Percentiles rank a stretch among this genome's conserved stretches.
phyloP scores from a whole-genome alignment of 2,797 vertebrate species.

The Xenopus petersii region DNA sequence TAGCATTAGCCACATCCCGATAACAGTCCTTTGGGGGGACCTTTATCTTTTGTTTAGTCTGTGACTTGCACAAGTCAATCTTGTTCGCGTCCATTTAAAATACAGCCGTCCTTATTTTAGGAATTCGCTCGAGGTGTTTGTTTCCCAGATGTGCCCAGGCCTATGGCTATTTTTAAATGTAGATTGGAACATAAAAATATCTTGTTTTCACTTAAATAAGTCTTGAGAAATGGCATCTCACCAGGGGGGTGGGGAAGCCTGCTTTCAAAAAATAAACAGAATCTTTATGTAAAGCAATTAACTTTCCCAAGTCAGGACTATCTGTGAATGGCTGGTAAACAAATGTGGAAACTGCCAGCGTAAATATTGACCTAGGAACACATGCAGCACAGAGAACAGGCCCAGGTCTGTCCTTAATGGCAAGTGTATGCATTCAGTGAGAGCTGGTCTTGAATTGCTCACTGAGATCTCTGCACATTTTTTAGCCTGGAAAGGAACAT shows the following conservation, averaged over 20 bases:
- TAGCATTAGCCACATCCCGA: background rate
- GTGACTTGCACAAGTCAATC: slow-evolving; percentile 11
- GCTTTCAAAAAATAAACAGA: slow-evolving; percentile 58
- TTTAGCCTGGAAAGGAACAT: slow-evolving; percentile 20
- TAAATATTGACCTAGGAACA: slow-evolving; percentile 71
- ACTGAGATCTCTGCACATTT: slow-evolving; percentile 31
- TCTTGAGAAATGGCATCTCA: slow-evolving; percentile 54
- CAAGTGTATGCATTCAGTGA: slow-evolving; percentile 1
- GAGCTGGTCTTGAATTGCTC: slow-evolving; percentile 47
- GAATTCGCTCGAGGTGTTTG: slow-evolving; percentile 18
- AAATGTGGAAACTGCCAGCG: slow-evolving; percentile 63
- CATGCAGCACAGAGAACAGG: slow-evolving; percentile 56
- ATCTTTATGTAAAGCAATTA: slow-evolving; percentile 58
- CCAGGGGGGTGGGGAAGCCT: slow-evolving; percentile 46
- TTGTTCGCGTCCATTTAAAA: slow-evolving; percentile 34
- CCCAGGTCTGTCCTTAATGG: slow-evolving; percentile 55
- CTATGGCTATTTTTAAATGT: slow-evolving; percentile 54
- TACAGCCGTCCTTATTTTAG: slow-evolving; percentile 29
- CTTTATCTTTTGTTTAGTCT: slow-evolving; percentile 13
- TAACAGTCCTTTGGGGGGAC: background rate
- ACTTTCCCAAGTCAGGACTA: slow-evolving; percentile 52
- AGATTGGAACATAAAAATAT: slow-evolving; percentile 49
- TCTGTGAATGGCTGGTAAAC: slow-evolving; percentile 66
- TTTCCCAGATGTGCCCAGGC: slow-evolving; percentile 33
- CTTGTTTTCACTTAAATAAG: slow-evolving; percentile 55